Evolutionary conservation across 2,888 invertebrate genomes (phyloP).

Genomic region (Platycheirus albimanus): DNA sequence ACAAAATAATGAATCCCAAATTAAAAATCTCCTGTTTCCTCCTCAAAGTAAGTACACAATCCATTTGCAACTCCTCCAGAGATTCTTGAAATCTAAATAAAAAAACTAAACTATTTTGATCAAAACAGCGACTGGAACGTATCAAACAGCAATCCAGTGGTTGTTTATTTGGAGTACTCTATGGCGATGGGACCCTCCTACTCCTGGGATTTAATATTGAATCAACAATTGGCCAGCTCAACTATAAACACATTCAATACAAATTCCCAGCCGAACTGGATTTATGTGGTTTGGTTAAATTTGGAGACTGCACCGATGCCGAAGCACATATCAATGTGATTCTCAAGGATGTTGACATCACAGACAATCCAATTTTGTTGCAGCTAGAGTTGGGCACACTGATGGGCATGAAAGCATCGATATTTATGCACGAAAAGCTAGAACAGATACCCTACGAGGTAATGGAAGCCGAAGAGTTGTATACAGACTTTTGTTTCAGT

Average conservation of each 20-base stretch:
- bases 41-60: slow-evolving; percentile 85
- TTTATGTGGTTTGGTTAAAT: slow-evolving; percentile 89
- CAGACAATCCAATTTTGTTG: slow-evolving; percentile 90
- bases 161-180: slow-evolving; percentile 89
- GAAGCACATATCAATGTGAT: slow-evolving; percentile 86
- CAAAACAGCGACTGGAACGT: slow-evolving; percentile 86
- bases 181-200: slow-evolving; percentile 88
- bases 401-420: slow-evolving; percentile 86
- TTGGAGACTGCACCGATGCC: slow-evolving; percentile 85
- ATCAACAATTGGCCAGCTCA: slow-evolving; percentile 84
- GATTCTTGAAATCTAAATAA: not conserved
- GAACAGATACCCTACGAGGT: slow-evolving; percentile 87
- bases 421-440: slow-evolving; percentile 88
- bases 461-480: slow-evolving; percentile 86
- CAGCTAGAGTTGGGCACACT: slow-evolving; percentile 84
- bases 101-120: too few species aligned
- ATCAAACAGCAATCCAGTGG: slow-evolving; percentile 86
- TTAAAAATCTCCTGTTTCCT: slow-evolving; percentile 89
- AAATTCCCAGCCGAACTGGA: slow-evolving; percentile 90
- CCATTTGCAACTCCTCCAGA: slow-evolving; percentile 35
- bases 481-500: slow-evolving; percentile 88
- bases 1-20: slow-evolving; percentile 88
- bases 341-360: slow-evolving; percentile 89
- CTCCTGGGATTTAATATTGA: slow-evolving; percentile 88
- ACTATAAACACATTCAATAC: slow-evolving; percentile 84